Conservation (phyloP, 2,113 vertebrate species). For the Heliornis fulica region DNA sequence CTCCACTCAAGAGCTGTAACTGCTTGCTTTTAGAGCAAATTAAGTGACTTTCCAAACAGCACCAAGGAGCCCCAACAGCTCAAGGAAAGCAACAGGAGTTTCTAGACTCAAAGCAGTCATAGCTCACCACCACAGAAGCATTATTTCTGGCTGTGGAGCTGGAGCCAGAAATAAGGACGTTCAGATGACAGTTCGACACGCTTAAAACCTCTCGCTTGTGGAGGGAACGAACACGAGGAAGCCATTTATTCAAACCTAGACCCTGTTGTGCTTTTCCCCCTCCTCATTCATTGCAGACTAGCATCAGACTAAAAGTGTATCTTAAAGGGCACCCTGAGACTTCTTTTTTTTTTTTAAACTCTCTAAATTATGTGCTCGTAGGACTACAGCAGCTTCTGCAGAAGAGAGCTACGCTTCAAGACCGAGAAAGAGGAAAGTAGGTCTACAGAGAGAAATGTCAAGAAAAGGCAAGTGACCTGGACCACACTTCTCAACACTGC, state of each 20-base stretch:
- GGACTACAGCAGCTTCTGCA: not conserved
- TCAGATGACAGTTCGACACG: not conserved
- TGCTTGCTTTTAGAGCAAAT: not conserved
- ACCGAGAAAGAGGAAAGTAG: accelerated
- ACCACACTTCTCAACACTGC: not conserved
- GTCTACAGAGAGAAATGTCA: not conserved
- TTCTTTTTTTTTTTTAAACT: not conserved
- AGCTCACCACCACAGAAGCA: not conserved
- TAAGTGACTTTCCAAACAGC: not conserved
- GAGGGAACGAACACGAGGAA: not conserved
- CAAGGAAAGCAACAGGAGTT: not conserved
- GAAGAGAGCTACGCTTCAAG: not conserved
- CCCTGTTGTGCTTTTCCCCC: not conserved
- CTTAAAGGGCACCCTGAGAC: not conserved
- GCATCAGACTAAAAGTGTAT: not conserved
- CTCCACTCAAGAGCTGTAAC: not conserved
- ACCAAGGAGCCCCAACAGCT: not conserved
- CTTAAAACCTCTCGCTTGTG: not conserved
- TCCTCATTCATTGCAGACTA: not conserved
- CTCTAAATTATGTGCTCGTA: not conserved
- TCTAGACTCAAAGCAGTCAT: not conserved
- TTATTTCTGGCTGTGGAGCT: not conserved
- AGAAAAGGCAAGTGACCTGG: not conserved
- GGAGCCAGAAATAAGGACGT: conserved; percentile 21
- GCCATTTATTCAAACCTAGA: not conserved